These are phyloP conservation scores for Amphipyra tragopoginis DNA, from an alignment of 2,888 invertebrate genomes.

Conservation along the genomic window DNA sequence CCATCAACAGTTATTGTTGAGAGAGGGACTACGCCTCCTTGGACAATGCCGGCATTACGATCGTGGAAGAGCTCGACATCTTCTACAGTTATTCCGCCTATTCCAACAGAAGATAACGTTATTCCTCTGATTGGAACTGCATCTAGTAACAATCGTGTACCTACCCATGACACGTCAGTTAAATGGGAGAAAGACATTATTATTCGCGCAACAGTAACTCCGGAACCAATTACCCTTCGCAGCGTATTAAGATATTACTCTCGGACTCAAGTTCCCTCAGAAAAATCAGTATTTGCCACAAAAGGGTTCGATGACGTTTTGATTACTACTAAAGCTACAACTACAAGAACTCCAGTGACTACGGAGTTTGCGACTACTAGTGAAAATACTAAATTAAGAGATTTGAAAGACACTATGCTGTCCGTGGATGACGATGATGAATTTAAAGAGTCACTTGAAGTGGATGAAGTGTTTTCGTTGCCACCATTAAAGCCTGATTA, in stretches of 20 bases:
- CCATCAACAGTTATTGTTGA: conserved; percentile 67
- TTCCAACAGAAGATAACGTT: conserved; percentile 76
- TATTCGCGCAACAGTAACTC: conserved; percentile 79
- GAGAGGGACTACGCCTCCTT: conserved; percentile 81
- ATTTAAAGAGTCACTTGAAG: conserved; percentile 84
- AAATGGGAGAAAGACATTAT: conserved; percentile 85
- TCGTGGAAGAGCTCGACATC: conserved; percentile 80
- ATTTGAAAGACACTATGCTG: conserved; percentile 83
- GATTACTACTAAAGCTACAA: conserved; percentile 78
- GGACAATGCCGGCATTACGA: conserved; percentile 88
- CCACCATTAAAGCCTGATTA: conserved; percentile 81
- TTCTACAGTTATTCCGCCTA: conserved; percentile 74
- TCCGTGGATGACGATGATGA: conserved; percentile 86
- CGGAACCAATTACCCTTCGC: conserved; percentile 77
- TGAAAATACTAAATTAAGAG: conserved; percentile 75
- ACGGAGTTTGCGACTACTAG: conserved; percentile 71
- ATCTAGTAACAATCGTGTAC: conserved; percentile 73
- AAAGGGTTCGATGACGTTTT: conserved; percentile 80
- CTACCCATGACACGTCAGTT: conserved; percentile 77
- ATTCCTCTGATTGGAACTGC: conserved; percentile 75
- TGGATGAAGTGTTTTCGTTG: conserved; percentile 85
- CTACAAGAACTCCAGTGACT: conserved; percentile 66
- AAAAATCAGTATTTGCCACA: conserved; percentile 71
- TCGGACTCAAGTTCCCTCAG: conserved; percentile 70
- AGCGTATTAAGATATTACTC: conserved; percentile 78